phyloP scores from a whole-genome alignment of 2,888 invertebrate genomes.

The Syritta pipiens region DNA sequence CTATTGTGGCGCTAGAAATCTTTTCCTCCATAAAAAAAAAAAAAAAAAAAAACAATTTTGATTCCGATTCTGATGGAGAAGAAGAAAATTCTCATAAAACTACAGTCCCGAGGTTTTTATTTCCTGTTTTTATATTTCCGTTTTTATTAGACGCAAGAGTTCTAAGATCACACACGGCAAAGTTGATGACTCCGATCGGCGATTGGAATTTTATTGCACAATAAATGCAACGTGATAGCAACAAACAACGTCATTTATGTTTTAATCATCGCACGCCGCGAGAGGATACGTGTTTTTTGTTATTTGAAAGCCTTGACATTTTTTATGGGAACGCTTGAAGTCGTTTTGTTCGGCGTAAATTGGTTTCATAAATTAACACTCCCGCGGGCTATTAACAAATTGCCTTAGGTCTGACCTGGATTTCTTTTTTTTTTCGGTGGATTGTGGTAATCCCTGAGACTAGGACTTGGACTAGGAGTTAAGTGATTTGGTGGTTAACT shows the following conservation, averaged over 20 bases:
- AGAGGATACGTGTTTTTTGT: conserved; percentile 10
- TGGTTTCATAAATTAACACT: too few relatives aligned
- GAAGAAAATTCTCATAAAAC: too few relatives aligned
- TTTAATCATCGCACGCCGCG: conserved; percentile 15
- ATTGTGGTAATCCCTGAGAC: too few relatives aligned
- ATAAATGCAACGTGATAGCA: conserved; percentile 52
- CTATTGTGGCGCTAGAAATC: conserved; percentile 37
- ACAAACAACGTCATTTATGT: conserved; percentile 40
- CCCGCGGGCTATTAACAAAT: too few relatives aligned
- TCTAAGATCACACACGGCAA: conserved; percentile 14
- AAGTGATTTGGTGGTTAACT: too few relatives aligned
- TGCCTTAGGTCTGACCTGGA: too few relatives aligned
- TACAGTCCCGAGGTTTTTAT: conserved; percentile 22
- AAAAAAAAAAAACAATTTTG: too few relatives aligned
- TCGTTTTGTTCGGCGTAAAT: too few relatives aligned
- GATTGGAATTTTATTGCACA: conserved; percentile 54
- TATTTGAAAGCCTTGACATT: conserved; percentile 30
- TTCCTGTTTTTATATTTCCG: conserved; percentile 16
- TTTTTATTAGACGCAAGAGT: conserved; percentile 43
- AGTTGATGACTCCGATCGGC: conserved; percentile 50
- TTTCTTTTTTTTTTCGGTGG: too few relatives aligned
- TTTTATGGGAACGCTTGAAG: too few relatives aligned
- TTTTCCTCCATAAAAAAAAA: not conserved
- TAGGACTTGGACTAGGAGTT: too few relatives aligned
- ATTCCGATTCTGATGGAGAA: too few relatives aligned